phyloP scores from a whole-genome alignment of 1,140 invertebrate species.

The Pseudomyrmex flavicornis region DNA sequence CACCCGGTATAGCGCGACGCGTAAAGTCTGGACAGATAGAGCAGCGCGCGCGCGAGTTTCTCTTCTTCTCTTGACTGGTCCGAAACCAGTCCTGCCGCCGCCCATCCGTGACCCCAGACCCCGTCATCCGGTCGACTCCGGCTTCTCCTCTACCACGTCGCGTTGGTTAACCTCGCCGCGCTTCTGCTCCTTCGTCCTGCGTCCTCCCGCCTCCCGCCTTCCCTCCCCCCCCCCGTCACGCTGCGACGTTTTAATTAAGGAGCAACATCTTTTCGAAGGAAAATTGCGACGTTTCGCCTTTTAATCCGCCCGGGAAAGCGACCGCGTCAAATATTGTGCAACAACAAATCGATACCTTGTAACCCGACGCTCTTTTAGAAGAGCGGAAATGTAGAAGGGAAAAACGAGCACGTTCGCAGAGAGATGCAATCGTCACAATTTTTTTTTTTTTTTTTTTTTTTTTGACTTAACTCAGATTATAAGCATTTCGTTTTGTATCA shows the following conservation, averaged over 20 bases:
- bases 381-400: neutral
- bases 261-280: constrained; percentile 43
- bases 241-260: constrained; percentile 70
- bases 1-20: constrained; percentile 78
- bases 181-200: constrained; percentile 32
- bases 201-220: neutral
- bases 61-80: constrained; percentile 78
- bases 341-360: constrained; percentile 39
- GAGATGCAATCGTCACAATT: neutral
- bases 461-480: too few species aligned
- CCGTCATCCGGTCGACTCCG: constrained; percentile 74
- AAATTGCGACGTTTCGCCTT: constrained; percentile 35
- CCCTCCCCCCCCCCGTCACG: neutral
- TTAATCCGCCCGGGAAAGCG: constrained; percentile 41
- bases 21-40: constrained; percentile 78
- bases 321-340: constrained; percentile 18
- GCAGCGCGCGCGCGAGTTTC: constrained; percentile 61
- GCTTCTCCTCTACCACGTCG: constrained; percentile 49
- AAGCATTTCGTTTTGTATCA: too few species aligned
- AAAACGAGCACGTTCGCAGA: neutral
- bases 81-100: constrained; percentile 83
- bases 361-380: constrained; percentile 15
- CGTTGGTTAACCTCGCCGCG: constrained; percentile 44
- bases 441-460: neutral
- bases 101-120: constrained; percentile 83